A percentile compares a stretch with the other conserved stretches of the same genome.
These are phyloP conservation scores for Etheostoma nigrum DNA, from an alignment of 2,797 vertebrate species.

Conservation along the genomic window DNA sequence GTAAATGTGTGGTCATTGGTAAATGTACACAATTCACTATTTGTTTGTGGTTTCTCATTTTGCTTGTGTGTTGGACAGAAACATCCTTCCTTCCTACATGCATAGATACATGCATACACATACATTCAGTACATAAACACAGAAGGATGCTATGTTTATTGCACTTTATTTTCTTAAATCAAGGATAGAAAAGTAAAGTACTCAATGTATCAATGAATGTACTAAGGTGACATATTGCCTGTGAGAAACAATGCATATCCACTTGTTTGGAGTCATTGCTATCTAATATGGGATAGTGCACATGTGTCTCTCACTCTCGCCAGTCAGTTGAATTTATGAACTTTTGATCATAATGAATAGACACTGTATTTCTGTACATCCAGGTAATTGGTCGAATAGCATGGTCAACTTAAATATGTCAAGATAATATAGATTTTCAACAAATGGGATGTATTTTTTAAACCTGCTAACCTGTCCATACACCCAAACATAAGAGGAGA, in stretches of 20 bases:
- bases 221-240: not conserved
- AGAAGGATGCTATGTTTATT: not conserved
- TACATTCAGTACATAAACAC: not conserved
- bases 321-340: not conserved
- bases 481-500: not conserved
- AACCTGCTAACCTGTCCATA: not conserved
- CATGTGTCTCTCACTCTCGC: conserved; percentile 11
- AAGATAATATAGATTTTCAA: not conserved
- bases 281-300: conserved; percentile 5
- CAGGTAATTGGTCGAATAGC: not conserved
- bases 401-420: not conserved
- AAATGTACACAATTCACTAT: not conserved
- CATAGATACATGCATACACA: not conserved
- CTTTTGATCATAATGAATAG: not conserved
- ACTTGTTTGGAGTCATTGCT: not conserved
- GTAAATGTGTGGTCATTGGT: not conserved
- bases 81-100: not conserved
- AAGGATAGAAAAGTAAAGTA: not conserved
- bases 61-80: not conserved
- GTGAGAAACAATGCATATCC: conserved; percentile 4
- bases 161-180: not conserved
- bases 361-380: not conserved
- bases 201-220: not conserved
- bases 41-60: not conserved
- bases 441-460: not conserved